These are phyloP conservation scores for Hypercompe scribonia DNA, from an alignment of 2,888 invertebrate species.

Conservation along the genomic window DNA sequence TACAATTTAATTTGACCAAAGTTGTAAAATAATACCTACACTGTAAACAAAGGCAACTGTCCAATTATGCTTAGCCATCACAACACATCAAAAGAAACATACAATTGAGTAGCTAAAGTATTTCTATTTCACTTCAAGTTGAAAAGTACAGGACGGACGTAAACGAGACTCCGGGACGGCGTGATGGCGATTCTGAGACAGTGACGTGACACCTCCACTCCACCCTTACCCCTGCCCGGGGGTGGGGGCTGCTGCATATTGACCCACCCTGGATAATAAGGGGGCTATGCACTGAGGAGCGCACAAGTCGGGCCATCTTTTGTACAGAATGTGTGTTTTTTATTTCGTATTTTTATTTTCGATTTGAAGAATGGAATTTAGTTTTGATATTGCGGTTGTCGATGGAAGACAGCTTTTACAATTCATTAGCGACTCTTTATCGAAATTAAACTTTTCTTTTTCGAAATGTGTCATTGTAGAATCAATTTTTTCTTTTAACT, in stretches of 20 bases:
- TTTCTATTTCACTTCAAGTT: conserved; percentile 73
- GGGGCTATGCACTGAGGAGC: conserved; percentile 72
- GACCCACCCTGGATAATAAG: conserved; percentile 81
- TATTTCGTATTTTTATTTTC: conserved; percentile 29
- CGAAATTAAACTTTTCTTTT: conserved; percentile 6
- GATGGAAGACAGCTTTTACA: background rate
- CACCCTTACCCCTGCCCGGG: conserved; percentile 46
- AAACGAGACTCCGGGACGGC: conserved; percentile 79
- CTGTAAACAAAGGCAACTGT: background rate
- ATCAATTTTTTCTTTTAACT: background rate
- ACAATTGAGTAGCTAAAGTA: conserved; percentile 52
- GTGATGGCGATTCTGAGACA: conserved; percentile 82
- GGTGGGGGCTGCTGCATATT: conserved; percentile 64
- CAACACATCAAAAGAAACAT: conserved; percentile 31
- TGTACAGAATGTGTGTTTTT: conserved; percentile 72
- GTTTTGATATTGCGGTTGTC: conserved; percentile 1
- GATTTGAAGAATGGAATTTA: conserved; percentile 3
- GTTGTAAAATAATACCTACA: background rate
- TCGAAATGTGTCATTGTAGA: conserved; percentile 5
- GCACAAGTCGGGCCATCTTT: conserved; percentile 72
- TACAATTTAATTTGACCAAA: background rate
- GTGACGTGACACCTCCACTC: conserved; percentile 78
- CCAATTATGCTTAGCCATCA: conserved; percentile 12
- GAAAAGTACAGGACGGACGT: conserved; percentile 77
- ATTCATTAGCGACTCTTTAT: conserved; percentile 10